These are phyloP conservation scores for Sebastes minor DNA, from an alignment of 2,797 vertebrate genomes.

Conservation along the genomic window DNA sequence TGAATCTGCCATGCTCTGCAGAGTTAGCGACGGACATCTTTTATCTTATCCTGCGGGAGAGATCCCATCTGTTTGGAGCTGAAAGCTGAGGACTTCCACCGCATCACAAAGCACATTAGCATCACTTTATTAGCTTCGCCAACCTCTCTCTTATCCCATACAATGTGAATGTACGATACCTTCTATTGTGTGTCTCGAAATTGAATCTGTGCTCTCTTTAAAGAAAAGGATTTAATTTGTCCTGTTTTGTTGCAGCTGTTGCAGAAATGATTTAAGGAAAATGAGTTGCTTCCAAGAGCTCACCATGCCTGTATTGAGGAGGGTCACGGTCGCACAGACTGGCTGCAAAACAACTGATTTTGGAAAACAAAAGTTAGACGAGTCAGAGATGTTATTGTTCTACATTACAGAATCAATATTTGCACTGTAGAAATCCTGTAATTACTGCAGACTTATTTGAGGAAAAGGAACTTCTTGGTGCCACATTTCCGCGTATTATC, in stretches of 20 bases:
- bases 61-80: conserved; percentile 67
- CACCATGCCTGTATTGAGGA: neutral
- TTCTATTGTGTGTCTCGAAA: conserved; percentile 51
- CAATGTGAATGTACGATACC: conserved; percentile 74
- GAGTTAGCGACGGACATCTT: conserved; percentile 62
- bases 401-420: conserved; percentile 10
- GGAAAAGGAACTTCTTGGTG: conserved; percentile 6
- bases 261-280: conserved; percentile 13
- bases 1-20: conserved; percentile 56
- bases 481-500: conserved; percentile 8
- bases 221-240: neutral
- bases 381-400: neutral
- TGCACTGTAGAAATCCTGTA: conserved; percentile 14
- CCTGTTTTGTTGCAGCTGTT: conserved; percentile 16
- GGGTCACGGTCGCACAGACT: neutral
- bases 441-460: conserved; percentile 15
- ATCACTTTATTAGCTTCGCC: conserved; percentile 68
- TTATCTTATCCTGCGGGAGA: conserved; percentile 70
- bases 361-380: neutral
- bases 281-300: neutral
- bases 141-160: conserved; percentile 59
- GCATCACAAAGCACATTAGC: conserved; percentile 68
- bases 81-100: conserved; percentile 51
- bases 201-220: conserved; percentile 30
- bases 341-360: neutral